Evolutionary conservation across 2,113 vertebrate genomes (phyloP), one percentile per base, ranked within the genome.

Genomic region (Trichechus manatus): DNA sequence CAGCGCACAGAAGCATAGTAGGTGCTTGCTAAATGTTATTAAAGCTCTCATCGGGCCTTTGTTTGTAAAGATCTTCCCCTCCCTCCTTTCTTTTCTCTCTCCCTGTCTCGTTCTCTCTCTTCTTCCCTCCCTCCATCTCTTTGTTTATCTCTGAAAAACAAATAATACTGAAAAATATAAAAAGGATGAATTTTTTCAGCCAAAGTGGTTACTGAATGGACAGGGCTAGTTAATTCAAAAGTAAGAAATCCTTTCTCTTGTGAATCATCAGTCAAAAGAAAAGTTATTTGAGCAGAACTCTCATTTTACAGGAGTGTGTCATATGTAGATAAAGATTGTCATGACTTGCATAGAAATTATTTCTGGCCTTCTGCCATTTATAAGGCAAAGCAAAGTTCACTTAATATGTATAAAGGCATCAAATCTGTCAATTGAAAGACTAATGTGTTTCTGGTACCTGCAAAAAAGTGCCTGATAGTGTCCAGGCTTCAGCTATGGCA

Each of bases 281-380:
- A 96, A 94, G 85, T 95, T 97, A 96, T 88, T 97, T 98, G 66
- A 96, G 95, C 93, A 97, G 89, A 98, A 96, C 88, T 95, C 96
- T 95, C 97, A 97, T 97, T 97, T 96, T 97, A 93, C 44, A 92
- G 92, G 80, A 84, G 61, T 96, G 95, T 95, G 97, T 92, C 94
- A 88, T 96, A n/a, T 92, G 93, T 90, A 94, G 97, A 97, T 97
- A 97, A 97, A 96, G 86, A 87, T 94, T 97, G 36, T 77, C 84
- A 96, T 96, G 90, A 88, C 95, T 96, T 95, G 81, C 92, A 96
- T 89, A 92, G 82, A 97, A 97, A 97, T 97, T 70, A 90, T 96
- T 97, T 97, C 91, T 81, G 53, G n/a, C 15, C 61, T n/a, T 90
- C 64, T 33, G 77, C 50, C 64, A 93, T 44, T 97, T 86, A 87